phyloP scores from a whole-genome alignment of 2,113 vertebrate genomes.

The Balaenoptera acutorostrata region DNA sequence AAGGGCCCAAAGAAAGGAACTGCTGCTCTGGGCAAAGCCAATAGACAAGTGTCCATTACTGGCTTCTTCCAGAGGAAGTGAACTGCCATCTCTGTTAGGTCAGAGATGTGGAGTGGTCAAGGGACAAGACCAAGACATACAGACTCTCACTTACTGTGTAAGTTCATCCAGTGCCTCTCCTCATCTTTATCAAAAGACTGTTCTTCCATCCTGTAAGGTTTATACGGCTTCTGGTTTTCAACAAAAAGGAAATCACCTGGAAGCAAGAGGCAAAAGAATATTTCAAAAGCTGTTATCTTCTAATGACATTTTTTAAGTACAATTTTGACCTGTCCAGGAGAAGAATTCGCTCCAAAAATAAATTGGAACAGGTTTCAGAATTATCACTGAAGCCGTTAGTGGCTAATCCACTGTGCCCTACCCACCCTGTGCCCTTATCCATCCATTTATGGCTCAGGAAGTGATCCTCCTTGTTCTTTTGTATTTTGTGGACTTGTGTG shows the following conservation, averaged over 20 bases:
- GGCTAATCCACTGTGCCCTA: background rate
- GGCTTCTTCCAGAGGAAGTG: slow-evolving; percentile 96
- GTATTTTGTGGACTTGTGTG: background rate
- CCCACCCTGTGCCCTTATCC: background rate
- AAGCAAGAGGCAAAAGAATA: slow-evolving; percentile 31
- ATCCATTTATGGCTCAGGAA: background rate
- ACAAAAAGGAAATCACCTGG: slow-evolving; percentile 11
- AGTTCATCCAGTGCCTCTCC: slow-evolving; percentile 63
- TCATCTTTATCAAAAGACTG: slow-evolving; percentile 1
- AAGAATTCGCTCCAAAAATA: background rate
- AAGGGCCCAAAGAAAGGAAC: slow-evolving; percentile 85
- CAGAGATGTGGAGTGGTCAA: slow-evolving; percentile 13
- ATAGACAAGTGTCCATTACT: slow-evolving; percentile 92
- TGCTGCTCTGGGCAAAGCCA: slow-evolving; percentile 78
- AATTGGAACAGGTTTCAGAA: slow-evolving; percentile 16
- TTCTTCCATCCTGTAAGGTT: slow-evolving; percentile 11
- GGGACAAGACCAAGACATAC: slow-evolving; percentile 23
- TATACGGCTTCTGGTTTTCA: background rate
- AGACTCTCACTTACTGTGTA: slow-evolving; percentile 75
- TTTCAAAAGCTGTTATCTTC: slow-evolving; percentile 27
- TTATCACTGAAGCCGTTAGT: background rate
- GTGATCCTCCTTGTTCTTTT: background rate
- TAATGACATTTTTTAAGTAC: slow-evolving; percentile 41
- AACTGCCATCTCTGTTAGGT: background rate
- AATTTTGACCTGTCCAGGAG: background rate